Percentiles rank a stretch among this genome's conserved stretches.
phyloP scores from a whole-genome alignment of 2,797 vertebrate genomes.

The Gadopsis marmoratus region DNA sequence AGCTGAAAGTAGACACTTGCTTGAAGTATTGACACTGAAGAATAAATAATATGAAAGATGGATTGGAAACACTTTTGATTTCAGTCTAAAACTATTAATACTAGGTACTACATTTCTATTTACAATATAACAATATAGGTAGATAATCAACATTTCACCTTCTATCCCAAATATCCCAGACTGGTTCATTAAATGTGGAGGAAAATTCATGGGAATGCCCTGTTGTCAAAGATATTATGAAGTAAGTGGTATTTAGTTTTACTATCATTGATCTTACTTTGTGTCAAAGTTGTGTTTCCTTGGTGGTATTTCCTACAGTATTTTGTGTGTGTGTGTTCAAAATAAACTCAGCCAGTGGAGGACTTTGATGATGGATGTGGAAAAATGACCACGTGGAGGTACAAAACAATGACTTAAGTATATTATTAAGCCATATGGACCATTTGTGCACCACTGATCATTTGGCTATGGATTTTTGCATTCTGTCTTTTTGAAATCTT shows the following conservation, averaged over 20 bases:
- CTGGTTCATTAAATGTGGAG: neutral
- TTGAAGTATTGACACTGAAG: neutral
- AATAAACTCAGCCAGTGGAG: neutral
- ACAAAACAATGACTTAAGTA: neutral
- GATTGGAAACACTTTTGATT: conserved; percentile 5
- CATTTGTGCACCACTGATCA: neutral
- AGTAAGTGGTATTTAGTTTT: neutral
- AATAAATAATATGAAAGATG: neutral
- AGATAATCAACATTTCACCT: neutral
- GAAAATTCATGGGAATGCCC: neutral
- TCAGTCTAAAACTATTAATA: neutral
- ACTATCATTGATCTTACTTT: neutral
- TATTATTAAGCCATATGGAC: neutral
- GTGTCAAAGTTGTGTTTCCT: neutral
- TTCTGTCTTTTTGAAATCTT: neutral
- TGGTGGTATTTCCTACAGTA: neutral
- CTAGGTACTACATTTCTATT: neutral
- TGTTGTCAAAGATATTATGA: neutral
- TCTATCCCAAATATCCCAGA: neutral
- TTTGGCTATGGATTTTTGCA: neutral
- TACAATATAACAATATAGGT: neutral
- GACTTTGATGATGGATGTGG: neutral
- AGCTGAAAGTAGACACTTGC: neutral
- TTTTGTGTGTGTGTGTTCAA: neutral
- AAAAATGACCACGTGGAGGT: neutral